These are phyloP conservation scores for Villa cingulata DNA, from an alignment of 2,888 invertebrate species.

Conservation along the genomic window DNA sequence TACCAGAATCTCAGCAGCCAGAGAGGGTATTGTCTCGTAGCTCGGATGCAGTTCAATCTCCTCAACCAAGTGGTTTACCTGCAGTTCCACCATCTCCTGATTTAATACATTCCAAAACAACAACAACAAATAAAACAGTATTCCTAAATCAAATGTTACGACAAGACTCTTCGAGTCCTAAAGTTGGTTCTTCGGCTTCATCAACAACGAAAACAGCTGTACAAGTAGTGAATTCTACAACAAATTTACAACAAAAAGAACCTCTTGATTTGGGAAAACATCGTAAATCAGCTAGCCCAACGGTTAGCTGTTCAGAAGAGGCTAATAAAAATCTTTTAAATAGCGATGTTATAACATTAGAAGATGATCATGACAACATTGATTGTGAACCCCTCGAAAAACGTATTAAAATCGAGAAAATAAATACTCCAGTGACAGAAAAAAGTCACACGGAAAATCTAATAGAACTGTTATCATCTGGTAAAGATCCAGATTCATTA, in stretches of 20 bases:
- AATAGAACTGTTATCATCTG: conserved; percentile 35
- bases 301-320: conserved; percentile 61
- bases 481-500: conserved; percentile 47
- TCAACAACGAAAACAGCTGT: conserved; percentile 14
- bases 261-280: conserved; percentile 56
- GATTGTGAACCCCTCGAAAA: conserved; percentile 38
- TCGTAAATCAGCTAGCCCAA: conserved; percentile 54
- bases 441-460: conserved; percentile 26
- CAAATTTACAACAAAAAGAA: conserved; percentile 41
- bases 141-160: conserved; percentile 18
- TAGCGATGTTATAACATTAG: conserved; percentile 18
- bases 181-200: conserved; percentile 18
- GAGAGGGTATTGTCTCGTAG: conserved; percentile 50
- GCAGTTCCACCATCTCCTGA: conserved; percentile 58
- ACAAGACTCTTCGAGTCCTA: conserved; percentile 19
- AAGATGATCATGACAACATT: conserved; percentile 21
- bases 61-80: conserved; percentile 57
- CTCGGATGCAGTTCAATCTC: conserved; percentile 59
- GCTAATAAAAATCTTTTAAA: conserved; percentile 32
- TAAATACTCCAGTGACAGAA: conserved; percentile 35
- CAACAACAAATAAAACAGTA: conserved; percentile 19
- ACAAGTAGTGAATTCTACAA: conserved; percentile 23
- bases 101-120: conserved; percentile 39
- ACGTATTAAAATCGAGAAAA: conserved; percentile 38
- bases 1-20: conserved; percentile 17